These are phyloP conservation scores for Pseudomyrmex pallidus DNA, from an alignment of 1,140 invertebrate genomes.

Conservation along the genomic window DNA sequence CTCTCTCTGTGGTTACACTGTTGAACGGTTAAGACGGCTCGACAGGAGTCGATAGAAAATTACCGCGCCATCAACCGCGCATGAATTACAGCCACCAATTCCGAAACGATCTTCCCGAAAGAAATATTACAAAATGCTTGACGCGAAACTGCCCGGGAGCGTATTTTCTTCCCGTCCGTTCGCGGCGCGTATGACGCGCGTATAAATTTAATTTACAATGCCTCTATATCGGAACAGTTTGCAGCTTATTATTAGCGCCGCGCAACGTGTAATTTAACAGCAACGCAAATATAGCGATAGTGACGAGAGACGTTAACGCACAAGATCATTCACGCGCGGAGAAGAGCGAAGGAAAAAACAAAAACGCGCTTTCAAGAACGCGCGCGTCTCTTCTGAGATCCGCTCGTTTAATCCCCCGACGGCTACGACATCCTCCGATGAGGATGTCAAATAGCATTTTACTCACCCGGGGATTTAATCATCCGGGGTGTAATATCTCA, in stretches of 20 bases:
- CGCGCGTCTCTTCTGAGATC: not conserved
- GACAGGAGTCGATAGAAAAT: not conserved
- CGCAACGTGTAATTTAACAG: slow-evolving; percentile 40
- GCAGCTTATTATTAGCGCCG: slow-evolving; percentile 27
- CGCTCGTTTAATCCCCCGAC: slow-evolving; percentile 19
- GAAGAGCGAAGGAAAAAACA: not conserved
- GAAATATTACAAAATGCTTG: slow-evolving; percentile 11
- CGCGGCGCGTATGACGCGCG: not conserved
- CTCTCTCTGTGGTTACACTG: not conserved
- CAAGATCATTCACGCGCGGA: slow-evolving; percentile 25
- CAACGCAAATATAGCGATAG: slow-evolving; percentile 33
- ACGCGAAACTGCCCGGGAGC: not conserved
- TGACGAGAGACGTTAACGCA: slow-evolving; percentile 31
- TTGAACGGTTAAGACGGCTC: not conserved
- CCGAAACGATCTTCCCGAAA: not conserved
- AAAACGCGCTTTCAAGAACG: not conserved
- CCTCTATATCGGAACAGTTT: slow-evolving; percentile 20
- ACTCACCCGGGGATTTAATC: not conserved
- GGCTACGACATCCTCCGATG: not conserved
- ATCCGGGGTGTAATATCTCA: not conserved
- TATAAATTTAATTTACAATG: slow-evolving; percentile 35
- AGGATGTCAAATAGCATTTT: slow-evolving; percentile 12
- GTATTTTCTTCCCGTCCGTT: not conserved
- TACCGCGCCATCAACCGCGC: not conserved
- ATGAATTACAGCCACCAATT: not conserved